Base-by-base conservation (phyloP, 2,888 invertebrate species). In the Orthonevra nobilis region DNA sequence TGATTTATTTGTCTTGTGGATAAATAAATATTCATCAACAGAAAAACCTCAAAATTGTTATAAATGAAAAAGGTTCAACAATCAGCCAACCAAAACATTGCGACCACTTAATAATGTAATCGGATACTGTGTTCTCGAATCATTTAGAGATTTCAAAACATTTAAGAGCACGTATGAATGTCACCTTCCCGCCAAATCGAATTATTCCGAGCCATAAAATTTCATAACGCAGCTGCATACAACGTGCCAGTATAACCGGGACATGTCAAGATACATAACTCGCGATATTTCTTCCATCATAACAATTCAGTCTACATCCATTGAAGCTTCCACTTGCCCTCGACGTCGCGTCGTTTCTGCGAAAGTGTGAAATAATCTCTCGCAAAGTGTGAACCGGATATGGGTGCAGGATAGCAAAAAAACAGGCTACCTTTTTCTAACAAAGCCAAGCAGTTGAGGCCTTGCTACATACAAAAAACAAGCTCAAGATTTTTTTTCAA, bases 331-430 rank as follows among this genome's bases (percentile, higher is more conserved):
- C 14, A 48, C 20, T 38, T 20, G 34, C 23, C 23, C 19, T 38
- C 26, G 19, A 40, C 54, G 38, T 46, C 44, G 46, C 44, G 10
- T 60, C 60, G 14, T 36, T 66, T 4, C 23, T 4, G 54, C 63
- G 52, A 70, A 64, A 72, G 64, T 72, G 77, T 77, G 64, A 77
- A 72, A 46, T 32, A 70, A 72, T 72, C 50, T 73, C 36, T 50
- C 30, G 54, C 23, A 54, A 79, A 73, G 79, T 79, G 79, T 79
- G 66, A 79, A 79, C 73, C 79, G 79, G 73, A 79, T 79, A 79
- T 73, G 64, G 77, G 72, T 77, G 77, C 64, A 72, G n/a, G n/a
- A n/a, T 30, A 54, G 17, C 60, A 14, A 42, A 68, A 73, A 73
- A 73, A 66, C 23, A 3, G 3, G 5, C 23, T 5, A 66, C 26